A percentile compares a stretch with the other conserved stretches of the same genome.
Evolutionary conservation across 2,888 invertebrate genomes (phyloP).

Genomic region (Plebejus melissa): DNA sequence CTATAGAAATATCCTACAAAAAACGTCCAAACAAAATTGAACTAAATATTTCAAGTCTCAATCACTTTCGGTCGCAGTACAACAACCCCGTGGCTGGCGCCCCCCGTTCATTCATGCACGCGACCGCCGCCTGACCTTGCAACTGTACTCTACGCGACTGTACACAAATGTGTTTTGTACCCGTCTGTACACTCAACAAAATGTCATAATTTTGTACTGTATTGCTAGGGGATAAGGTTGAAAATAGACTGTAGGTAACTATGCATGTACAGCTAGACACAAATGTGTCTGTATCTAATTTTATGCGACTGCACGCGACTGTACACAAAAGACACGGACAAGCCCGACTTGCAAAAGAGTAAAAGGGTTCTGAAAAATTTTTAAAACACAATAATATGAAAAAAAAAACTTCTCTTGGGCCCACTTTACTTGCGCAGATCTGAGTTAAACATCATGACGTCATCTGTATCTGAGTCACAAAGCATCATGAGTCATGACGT

Average conservation of each 20-base stretch:
- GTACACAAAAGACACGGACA: not conserved
- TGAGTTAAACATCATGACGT: no score
- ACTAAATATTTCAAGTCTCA: not conserved
- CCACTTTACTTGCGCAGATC: no score
- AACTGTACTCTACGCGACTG: slow-evolving; percentile 22
- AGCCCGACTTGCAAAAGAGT: not conserved
- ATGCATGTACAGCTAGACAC: not conserved
- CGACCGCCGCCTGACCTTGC: slow-evolving; percentile 24
- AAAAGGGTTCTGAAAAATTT: not conserved
- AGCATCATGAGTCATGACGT: no score
- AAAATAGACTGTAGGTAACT: not conserved
- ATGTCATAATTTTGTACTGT: not conserved
- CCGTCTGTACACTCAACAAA: not conserved
- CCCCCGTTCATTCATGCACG: slow-evolving; percentile 56
- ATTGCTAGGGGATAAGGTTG: not conserved
- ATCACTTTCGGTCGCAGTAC: not conserved
- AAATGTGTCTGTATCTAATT: not conserved
- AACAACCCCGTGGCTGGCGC: slow-evolving; percentile 38
- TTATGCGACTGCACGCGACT: slow-evolving; percentile 1
- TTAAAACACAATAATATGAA: not conserved
- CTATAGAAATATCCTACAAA: no score
- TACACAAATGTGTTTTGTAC: slow-evolving; percentile 30
- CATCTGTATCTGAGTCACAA: no score
- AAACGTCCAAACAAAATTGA: no score
- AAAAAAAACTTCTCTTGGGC: not conserved